Evolutionary conservation across 1,140 invertebrate genomes (phyloP).

Genomic region (Cephus cinctus): DNA sequence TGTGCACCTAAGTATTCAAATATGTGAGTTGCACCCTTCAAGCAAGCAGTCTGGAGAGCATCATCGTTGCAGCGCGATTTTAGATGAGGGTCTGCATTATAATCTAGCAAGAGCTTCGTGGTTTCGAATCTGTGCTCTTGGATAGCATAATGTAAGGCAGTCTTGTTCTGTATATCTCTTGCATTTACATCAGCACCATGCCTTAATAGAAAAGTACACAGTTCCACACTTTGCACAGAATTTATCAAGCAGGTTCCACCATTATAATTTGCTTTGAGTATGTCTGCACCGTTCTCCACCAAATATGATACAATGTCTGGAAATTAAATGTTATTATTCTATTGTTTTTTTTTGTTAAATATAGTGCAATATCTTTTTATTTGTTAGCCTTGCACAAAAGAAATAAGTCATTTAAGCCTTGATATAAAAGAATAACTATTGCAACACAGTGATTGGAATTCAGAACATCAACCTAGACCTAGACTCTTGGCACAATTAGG

Average conservation of each 20-base stretch:
- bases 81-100: constrained; percentile 77
- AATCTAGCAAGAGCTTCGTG: constrained; percentile 75
- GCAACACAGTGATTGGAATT: constrained; percentile 1
- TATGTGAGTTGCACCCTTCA: constrained; percentile 83
- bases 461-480: constrained; percentile 6
- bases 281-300: constrained; percentile 82
- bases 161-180: constrained; percentile 86
- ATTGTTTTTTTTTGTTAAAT: neutral
- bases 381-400: neutral
- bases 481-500: neutral
- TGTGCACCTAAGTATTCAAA: constrained; percentile 73
- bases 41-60: constrained; percentile 85
- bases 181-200: constrained; percentile 83
- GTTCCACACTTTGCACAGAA: constrained; percentile 80
- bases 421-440: neutral
- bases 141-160: constrained; percentile 91
- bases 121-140: constrained; percentile 87
- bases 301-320: constrained; percentile 67
- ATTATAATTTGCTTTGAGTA: constrained; percentile 84
- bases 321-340: constrained; percentile 18
- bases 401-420: neutral
- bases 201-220: constrained; percentile 79
- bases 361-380: neutral
- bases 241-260: constrained; percentile 94
- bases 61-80: constrained; percentile 84